phyloP scores from a whole-genome alignment of 2,888 invertebrate genomes.

The Mesorhabditis sp. region DNA sequence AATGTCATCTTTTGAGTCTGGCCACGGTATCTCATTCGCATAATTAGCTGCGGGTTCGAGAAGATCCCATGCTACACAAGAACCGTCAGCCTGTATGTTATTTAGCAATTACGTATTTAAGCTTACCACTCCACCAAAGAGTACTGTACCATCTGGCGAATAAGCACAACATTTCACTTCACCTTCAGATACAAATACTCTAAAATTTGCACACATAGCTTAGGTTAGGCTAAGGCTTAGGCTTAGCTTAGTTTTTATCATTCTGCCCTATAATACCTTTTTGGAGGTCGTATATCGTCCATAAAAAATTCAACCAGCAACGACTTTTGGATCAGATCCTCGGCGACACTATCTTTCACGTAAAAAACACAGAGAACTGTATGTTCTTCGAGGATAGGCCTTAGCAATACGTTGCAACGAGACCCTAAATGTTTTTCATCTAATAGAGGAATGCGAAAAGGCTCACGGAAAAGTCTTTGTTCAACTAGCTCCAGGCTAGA shows the following conservation, averaged over 20 bases:
- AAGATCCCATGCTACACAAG: conserved; percentile 5
- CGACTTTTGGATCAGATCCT: not conserved
- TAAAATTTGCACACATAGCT: not conserved
- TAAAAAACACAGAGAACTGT: conserved; percentile 1
- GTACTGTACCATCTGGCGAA: not conserved
- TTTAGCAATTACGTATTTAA: not conserved
- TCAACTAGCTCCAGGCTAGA: not conserved
- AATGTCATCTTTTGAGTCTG: not conserved
- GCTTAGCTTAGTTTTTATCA: not conserved
- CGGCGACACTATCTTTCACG: not conserved
- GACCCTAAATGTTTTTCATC: not conserved
- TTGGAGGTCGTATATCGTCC: not conserved
- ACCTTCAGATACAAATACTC: not conserved
- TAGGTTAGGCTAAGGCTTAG: not conserved
- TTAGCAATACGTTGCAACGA: not conserved
- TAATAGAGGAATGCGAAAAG: not conserved
- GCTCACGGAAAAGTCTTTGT: not conserved
- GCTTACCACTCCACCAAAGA: conserved; percentile 1
- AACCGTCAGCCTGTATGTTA: not conserved
- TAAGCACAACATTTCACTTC: conserved; percentile 6
- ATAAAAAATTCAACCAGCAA: not conserved
- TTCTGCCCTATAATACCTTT: not conserved
- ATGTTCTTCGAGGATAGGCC: not conserved
- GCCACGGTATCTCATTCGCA: not conserved
- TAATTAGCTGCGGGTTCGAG: not conserved